Base-by-base conservation (phyloP, 2,113 vertebrate species). In the Myotis yumanensis region DNA sequence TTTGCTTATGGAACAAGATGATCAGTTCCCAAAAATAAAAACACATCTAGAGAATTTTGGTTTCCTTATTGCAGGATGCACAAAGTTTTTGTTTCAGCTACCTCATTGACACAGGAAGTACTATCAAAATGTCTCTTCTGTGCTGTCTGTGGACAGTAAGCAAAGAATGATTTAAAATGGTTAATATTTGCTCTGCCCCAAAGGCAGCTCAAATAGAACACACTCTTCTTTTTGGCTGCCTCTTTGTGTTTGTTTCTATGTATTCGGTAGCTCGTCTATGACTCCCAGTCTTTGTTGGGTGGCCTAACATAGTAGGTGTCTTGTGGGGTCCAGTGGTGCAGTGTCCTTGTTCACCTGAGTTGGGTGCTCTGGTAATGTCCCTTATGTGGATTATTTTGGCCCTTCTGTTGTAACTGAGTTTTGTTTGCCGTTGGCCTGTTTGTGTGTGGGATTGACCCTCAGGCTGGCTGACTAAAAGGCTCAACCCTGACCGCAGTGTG, bases 81-180 rank as follows among this genome's bases (percentile, higher is more conserved):
- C 51, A 79, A 62, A 51, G 9, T 20, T 94, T 97, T 94, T 64
- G 79, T 71, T 95, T 90, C 46, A 79, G 52, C 54, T 23, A 25
- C 22, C 35, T 90, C 11, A 69, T 43, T 96, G 43, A 28, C 59
- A 52, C 37, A 25, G 28, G 10, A 28, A 94, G 40, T 22, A 20
- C 22, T 83, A 14, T 75, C 84, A 75, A 35, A 28, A 23, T 22
- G 20, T 73, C 52, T 91, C 57, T 92, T 79, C 52, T 40, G 22
- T 80, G 43, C 64, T 86, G 7, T 48, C 5, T 52, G 4, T 83
- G 72, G 37, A 40, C 22, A 76, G 30, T 37, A 71, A 86, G 37
- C 57, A 90, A 89, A 86, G 71, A 86, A 25, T 62, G 25, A 46
- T 73, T 79, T 43, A 46, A 62, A 95, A 77, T 68, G 37, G 11